Conservation (phyloP, 2,113 vertebrate genomes). For the Mellivora capensis region DNA sequence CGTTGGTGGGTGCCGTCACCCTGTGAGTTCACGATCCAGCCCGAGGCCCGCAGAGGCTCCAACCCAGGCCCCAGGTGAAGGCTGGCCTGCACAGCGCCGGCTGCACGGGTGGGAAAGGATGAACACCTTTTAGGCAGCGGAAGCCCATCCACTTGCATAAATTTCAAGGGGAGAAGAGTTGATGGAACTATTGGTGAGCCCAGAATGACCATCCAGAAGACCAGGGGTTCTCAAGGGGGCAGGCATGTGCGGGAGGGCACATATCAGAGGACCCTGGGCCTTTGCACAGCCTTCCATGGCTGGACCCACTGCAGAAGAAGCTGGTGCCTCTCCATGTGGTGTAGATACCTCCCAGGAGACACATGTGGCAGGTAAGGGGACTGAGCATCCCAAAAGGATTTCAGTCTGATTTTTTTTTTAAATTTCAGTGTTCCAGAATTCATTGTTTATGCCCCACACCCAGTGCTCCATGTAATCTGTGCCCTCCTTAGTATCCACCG, state of each 20-base stretch:
- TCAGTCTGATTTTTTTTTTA: neutral
- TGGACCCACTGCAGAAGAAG: neutral
- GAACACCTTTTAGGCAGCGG: neutral
- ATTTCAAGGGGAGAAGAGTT: neutral
- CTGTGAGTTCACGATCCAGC: neutral
- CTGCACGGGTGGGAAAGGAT: neutral
- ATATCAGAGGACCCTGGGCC: neutral
- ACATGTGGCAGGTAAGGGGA: neutral
- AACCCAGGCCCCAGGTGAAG: too few relatives aligned
- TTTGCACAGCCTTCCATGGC: accelerated
- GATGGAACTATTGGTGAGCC: neutral
- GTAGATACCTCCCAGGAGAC: accelerated
- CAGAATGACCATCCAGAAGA: neutral
- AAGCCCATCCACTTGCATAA: too few relatives aligned
- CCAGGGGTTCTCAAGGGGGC: accelerated
- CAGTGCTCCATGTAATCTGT: too few relatives aligned
- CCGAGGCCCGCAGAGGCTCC: neutral
- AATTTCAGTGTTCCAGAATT: too few relatives aligned
- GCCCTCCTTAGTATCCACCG: too few relatives aligned
- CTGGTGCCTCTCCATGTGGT: neutral
- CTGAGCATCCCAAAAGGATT: neutral
- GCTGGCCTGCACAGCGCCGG: accelerated
- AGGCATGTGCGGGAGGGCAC: accelerated
- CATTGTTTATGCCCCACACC: too few relatives aligned
- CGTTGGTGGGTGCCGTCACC: neutral